Base-by-base conservation (phyloP, 2,797 vertebrate species). In the Urosaurus nigricauda region DNA sequence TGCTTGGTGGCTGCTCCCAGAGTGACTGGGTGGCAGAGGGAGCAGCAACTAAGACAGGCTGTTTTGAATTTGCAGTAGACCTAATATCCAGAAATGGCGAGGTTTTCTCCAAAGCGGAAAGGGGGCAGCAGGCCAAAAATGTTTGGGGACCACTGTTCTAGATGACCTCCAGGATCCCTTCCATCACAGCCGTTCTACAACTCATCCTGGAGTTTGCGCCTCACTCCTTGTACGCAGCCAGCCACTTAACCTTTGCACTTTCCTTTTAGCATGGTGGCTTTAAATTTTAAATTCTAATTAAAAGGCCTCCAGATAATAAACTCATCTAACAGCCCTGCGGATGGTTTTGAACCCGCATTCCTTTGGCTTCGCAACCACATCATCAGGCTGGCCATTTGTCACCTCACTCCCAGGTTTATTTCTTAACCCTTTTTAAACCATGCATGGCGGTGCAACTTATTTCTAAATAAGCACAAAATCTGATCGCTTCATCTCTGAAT, bases 231-330 rank as follows among this genome's bases (percentile, higher is more conserved):
- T 2, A 12, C 21, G 26, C 14, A 5, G 71, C 19, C 75, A 51
- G 26, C 60, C 32, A 26, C 51, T 79, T 86, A n/a, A 65, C 58
- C 58, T 35, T 35, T 9, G 13, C 26, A 51, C 74, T 32, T 11
- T 19, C 58, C 58, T 60, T 4, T 0, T 3, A 32, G 53, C 6
- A 9, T 79, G n/a, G 29, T 14, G 14, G 56, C 4, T 83, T 63
- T 74, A 37, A 86, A 86, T 78, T 51, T 79, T 79, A 68, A 65
- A 65, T 82, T 83, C 80, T 77, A 51, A 60, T 87, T 17, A 32
- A 53, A 13, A 63, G 13, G 32, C 47, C 71, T 35, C 71, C 32
- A 51, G 79, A 60, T 37, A 29, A 6, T 71, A 3, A 0, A 68
- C 21, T 2, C 6, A 4, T 82, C 17, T 3, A 63, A 26, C 40